phyloP scores from a whole-genome alignment of 2,888 invertebrate genomes.

The Peribatodes rhomboidaria region DNA sequence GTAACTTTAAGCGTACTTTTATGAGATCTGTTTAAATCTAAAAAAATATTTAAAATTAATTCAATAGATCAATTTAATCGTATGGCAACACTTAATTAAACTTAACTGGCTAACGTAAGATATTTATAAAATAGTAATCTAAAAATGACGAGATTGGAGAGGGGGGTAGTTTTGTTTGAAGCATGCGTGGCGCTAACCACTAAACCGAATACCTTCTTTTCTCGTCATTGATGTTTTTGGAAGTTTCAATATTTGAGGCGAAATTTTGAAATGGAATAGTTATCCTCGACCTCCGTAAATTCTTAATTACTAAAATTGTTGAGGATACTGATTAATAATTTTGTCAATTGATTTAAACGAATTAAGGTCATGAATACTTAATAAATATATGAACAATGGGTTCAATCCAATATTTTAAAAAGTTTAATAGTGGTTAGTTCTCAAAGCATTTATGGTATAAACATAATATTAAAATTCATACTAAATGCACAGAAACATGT shows the following conservation, averaged over 20 bases:
- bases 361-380: no score
- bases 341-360: no score
- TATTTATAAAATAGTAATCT: background rate
- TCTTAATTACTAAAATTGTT: no score
- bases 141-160: background rate
- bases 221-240: background rate
- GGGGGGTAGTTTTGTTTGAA: background rate
- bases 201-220: background rate
- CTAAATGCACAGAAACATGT: background rate
- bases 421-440: background rate
- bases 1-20: conserved; percentile 32
- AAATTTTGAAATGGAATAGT: background rate
- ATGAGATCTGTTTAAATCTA: conserved; percentile 29
- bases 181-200: background rate
- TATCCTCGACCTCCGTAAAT: no score
- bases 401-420: background rate
- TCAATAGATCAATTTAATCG: conserved; percentile 1
- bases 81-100: background rate
- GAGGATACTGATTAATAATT: no score
- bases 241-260: background rate
- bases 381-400: no score
- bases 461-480: conserved; percentile 1
- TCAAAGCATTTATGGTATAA: conserved; percentile 2
- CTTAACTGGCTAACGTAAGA: background rate
- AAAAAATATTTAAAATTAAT: background rate